Evolutionary conservation across 37 sponge, comb jelly and placozoan species (phyloP), one percentile per base, ranked within the genome.

Genomic region (Eunapius fragilis): DNA sequence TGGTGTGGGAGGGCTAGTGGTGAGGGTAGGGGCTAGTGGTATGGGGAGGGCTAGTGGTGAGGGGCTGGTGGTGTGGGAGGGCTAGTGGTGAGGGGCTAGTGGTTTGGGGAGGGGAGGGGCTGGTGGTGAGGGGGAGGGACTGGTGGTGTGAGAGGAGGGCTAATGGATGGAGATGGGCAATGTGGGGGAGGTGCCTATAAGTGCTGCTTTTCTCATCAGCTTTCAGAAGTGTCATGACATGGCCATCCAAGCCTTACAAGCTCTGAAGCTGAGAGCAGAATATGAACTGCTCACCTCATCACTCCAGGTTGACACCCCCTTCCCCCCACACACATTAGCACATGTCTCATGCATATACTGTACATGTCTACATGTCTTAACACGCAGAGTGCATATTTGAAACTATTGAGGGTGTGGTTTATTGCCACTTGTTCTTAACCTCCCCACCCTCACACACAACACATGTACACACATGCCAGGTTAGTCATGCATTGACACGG

Each of bases 211-310:
- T 58, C 58, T 58, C 58, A 17, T 0, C 74, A 90, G 90, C 37
- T 90, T 81, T 28, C 90, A 90, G 25, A 70, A 58, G 5, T 82
- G 87, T 68, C 91, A 91, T 78, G 58, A 36, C 36, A 12, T 58
- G 41, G 87, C 87, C 25, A 22, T 82, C 2, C 67, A 82, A 28
- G 82, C 87, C 36, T 67, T 91, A 12, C 30, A 72, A 4, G 81
- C 82, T 23, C 68, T 91, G 2, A 91, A 82, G 35, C 19, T 82
- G 28, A 69, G 91, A 78, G 87, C 91, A 37, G 82, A 86, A 27
- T 91, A 91, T 91, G 91, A 91, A 33, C 37, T 86, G 37, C 82
- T 91, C 26, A 76, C 83, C 27, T 41, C 32, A 22, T 38, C 91
- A 32, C 76, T 91, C 22, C 91, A 91, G 91, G 91, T 91, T 11